Evolutionary conservation across 2,113 vertebrate genomes (phyloP).

Genomic region (Peromyscus leucopus): DNA sequence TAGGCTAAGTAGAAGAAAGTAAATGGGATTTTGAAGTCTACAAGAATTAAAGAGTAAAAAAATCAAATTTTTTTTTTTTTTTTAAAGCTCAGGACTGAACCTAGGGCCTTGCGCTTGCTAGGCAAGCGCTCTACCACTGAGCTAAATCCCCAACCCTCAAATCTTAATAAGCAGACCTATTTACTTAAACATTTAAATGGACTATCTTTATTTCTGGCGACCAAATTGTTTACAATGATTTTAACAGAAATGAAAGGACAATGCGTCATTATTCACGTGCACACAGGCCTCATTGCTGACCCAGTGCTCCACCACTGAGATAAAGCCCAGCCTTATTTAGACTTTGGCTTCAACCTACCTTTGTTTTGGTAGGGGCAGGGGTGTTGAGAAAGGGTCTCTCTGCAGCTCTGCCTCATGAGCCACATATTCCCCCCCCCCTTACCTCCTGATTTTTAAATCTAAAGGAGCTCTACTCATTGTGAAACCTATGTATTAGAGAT

Average conservation of each 20-base stretch:
- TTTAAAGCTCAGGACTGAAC: too few relatives aligned
- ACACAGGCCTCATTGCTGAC: not conserved
- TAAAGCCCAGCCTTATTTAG: not conserved
- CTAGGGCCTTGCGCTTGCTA: too few relatives aligned
- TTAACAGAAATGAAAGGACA: not conserved
- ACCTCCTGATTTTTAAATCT: not conserved
- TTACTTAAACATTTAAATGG: not conserved
- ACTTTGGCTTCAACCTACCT: not conserved
- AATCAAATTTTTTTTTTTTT: not conserved
- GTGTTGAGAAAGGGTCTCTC: not conserved
- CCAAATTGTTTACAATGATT: too few relatives aligned
- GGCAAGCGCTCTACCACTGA: too few relatives aligned
- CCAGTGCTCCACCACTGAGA: not conserved
- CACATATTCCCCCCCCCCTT: not conserved
- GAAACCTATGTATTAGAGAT: not conserved
- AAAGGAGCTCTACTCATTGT: not conserved
- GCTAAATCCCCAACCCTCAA: too few relatives aligned
- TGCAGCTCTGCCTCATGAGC: not conserved
- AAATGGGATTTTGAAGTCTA: constrained; percentile 5
- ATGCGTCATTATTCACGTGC: not conserved
- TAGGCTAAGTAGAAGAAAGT: not conserved
- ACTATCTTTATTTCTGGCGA: constrained; percentile 10
- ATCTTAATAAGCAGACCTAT: not conserved
- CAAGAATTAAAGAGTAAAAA: constrained; percentile 1
- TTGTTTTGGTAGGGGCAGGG: not conserved